Evolutionary conservation across 2,888 invertebrate genomes (phyloP).

Genomic region (Lasioglossum malachurum): DNA sequence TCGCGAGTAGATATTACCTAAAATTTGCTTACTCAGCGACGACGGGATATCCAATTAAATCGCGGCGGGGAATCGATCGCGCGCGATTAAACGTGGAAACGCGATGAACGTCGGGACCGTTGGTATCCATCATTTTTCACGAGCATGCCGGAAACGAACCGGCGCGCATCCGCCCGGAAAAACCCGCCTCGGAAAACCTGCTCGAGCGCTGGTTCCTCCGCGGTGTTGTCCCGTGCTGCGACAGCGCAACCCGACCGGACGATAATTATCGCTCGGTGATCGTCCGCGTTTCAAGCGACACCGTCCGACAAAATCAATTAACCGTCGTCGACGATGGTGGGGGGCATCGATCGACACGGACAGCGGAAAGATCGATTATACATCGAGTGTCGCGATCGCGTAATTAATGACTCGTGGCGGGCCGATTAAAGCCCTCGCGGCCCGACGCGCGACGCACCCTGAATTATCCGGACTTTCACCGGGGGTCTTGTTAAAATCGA

Average conservation of each 20-base stretch:
- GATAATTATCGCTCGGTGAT: slow-evolving; percentile 64
- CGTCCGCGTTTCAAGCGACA: slow-evolving; percentile 26
- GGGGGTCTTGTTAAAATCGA: slow-evolving; percentile 25
- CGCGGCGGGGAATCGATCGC: slow-evolving; percentile 26
- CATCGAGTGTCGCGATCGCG: slow-evolving; percentile 68
- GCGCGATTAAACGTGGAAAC: slow-evolving; percentile 34
- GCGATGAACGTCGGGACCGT: slow-evolving; percentile 11
- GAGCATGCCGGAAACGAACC: slow-evolving; percentile 8
- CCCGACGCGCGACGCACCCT: slow-evolving; percentile 26
- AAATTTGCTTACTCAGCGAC: slow-evolving; percentile 19
- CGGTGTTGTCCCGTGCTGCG: slow-evolving; percentile 51
- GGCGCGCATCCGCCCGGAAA: slow-evolving; percentile 26
- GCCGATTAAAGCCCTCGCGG: slow-evolving; percentile 65
- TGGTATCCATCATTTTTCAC: slow-evolving; percentile 56
- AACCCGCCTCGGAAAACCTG: slow-evolving; percentile 50
- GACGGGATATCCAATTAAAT: slow-evolving; percentile 31
- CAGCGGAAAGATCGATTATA: slow-evolving; percentile 70
- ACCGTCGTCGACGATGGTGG: slow-evolving; percentile 28
- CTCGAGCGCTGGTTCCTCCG: slow-evolving; percentile 42
- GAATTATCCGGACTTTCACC: slow-evolving; percentile 58
- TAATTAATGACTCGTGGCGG: slow-evolving; percentile 71
- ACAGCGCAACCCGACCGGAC: slow-evolving; percentile 59
- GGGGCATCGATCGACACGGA: slow-evolving; percentile 60
- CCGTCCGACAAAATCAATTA: slow-evolving; percentile 69
- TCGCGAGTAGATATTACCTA: background rate